Percentiles rank a stretch among this genome's conserved stretches.
Conservation (phyloP, 2,113 vertebrate species). For the Channa maculata region DNA sequence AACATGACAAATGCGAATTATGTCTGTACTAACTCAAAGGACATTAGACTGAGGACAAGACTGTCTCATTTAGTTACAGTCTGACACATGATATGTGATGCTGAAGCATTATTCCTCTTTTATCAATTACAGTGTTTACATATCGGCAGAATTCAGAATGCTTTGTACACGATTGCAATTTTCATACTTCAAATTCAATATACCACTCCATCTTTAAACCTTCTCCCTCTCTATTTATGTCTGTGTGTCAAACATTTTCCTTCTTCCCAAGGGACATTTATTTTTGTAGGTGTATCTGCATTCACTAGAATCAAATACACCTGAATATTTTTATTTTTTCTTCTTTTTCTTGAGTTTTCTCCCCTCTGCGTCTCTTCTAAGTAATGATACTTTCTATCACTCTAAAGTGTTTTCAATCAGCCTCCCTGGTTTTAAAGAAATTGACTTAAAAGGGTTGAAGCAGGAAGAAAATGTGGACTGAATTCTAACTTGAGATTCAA, state of each 20-base stretch:
- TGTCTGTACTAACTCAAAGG: conserved; percentile 5
- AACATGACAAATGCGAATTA: conserved; percentile 4
- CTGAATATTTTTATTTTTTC: conserved; percentile 16
- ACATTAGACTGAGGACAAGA: conserved; percentile 21
- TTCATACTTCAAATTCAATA: conserved; percentile 57
- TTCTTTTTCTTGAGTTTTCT: conserved; percentile 37
- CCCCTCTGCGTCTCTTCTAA: conserved; percentile 49
- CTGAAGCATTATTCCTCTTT: conserved; percentile 23
- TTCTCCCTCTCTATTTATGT: conserved; percentile 59
- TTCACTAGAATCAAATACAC: conserved; percentile 67
- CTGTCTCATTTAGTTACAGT: conserved; percentile 31
- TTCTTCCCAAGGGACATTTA: conserved; percentile 62
- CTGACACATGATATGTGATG: conserved; percentile 29
- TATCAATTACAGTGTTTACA: conserved; percentile 38
- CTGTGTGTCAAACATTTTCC: conserved; percentile 50
- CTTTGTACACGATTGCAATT: conserved; percentile 47
- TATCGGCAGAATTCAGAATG: conserved; percentile 44
- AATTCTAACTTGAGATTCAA: conserved; percentile 59
- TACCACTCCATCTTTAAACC: conserved; percentile 46
- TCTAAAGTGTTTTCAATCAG: conserved; percentile 69
- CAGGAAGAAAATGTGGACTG: conserved; percentile 60
- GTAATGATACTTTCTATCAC: conserved; percentile 68
- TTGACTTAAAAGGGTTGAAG: conserved; percentile 61
- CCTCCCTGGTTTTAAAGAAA: conserved; percentile 58
- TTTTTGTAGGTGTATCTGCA: conserved; percentile 70